phyloP scores from a whole-genome alignment of 2,888 invertebrate genomes.

The Netelia virgata region DNA sequence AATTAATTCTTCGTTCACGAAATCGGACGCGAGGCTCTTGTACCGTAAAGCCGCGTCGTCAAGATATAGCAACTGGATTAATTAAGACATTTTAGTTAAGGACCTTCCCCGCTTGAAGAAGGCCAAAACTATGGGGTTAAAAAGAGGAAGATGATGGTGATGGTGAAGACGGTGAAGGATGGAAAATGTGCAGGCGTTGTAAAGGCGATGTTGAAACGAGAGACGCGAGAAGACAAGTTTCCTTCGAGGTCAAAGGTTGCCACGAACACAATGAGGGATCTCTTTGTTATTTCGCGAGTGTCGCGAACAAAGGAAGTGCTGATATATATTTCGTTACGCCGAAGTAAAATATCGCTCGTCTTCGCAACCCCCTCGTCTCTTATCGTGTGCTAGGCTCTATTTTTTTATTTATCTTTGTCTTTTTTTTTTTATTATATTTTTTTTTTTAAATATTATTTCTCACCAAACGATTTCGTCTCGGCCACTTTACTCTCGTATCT shows the following conservation, averaged over 20 bases:
- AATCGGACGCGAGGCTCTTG: constrained; percentile 55
- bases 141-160: not conserved
- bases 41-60: constrained; percentile 22
- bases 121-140: not conserved
- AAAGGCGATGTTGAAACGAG: constrained; percentile 53
- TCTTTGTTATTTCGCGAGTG: constrained; percentile 72
- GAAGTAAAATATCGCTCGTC: constrained; percentile 1
- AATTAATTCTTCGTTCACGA: constrained; percentile 68
- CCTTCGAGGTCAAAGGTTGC: constrained; percentile 61
- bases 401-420: not conserved
- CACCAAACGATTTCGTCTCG: constrained; percentile 6
- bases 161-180: constrained; percentile 23
- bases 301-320: constrained; percentile 66
- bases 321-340: constrained; percentile 45
- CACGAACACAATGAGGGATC: constrained; percentile 70
- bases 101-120: constrained; percentile 28
- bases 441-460: constrained; percentile 2
- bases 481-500: constrained; percentile 3
- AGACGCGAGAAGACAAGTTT: constrained; percentile 61
- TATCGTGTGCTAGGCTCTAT: not conserved
- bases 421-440: no score
- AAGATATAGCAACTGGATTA: constrained; percentile 68
- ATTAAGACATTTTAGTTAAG: constrained; percentile 74
- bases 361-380: constrained; percentile 4
- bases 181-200: constrained; percentile 54